Conservation (phyloP, 2,797 vertebrate species). For the Macropodus opercularis region DNA sequence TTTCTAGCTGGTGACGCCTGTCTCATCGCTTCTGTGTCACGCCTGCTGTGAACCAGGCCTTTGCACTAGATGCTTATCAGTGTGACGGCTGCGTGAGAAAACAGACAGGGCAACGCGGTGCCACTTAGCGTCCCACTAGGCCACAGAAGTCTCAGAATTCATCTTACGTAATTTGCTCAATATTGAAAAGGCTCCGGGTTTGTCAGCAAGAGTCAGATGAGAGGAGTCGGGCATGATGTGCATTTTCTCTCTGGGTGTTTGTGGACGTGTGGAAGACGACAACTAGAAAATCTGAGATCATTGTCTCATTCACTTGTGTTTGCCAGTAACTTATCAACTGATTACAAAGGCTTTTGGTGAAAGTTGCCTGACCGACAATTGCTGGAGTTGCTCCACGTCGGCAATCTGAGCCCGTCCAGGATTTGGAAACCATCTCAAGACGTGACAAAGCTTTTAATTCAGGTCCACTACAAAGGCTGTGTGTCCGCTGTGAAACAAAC, state of each 20-base stretch:
- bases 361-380: background rate
- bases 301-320: background rate
- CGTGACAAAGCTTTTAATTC: constrained; percentile 46
- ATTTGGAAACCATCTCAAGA: constrained; percentile 50
- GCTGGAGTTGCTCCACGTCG: no score
- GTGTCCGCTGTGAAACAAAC: no score
- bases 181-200: constrained; percentile 13
- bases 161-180: constrained; percentile 36
- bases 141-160: constrained; percentile 35
- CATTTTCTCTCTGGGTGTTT: constrained; percentile 22
- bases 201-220: constrained; percentile 34
- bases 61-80: constrained; percentile 23
- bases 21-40: constrained; percentile 31
- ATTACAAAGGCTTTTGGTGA: background rate
- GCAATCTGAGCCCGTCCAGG: constrained; percentile 40
- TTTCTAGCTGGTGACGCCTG: constrained; percentile 30
- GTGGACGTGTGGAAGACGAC: constrained; percentile 5
- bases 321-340: background rate
- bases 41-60: constrained; percentile 44
- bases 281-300: constrained; percentile 14
- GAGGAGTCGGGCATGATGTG: background rate
- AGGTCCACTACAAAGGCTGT: background rate
- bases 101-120: constrained; percentile 41
- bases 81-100: constrained; percentile 34
- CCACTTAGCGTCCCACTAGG: constrained; percentile 39